Evolutionary conservation across 2,113 vertebrate species (phyloP).

Genomic region (Bubo bubo): DNA sequence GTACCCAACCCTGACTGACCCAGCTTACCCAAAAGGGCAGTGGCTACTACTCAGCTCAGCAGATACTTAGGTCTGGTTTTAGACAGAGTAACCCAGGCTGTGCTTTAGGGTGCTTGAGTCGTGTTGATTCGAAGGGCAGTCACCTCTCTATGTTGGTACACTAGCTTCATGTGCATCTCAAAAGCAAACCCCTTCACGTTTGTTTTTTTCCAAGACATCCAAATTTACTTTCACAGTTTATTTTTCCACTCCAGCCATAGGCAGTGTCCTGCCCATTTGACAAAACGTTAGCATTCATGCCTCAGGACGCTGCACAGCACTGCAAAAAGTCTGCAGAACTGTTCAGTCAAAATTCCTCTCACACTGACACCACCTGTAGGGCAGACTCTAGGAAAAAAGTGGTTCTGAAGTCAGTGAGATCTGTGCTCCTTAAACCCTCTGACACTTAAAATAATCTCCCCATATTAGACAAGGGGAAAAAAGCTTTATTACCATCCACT

Average conservation of each 20-base stretch:
- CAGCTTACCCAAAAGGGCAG: background rate
- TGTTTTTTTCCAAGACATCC: background rate
- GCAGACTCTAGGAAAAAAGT: background rate
- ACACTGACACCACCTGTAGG: background rate
- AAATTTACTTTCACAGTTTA: background rate
- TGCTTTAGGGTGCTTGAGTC: background rate
- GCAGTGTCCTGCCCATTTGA: background rate
- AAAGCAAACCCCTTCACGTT: background rate
- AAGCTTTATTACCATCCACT: background rate
- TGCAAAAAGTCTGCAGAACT: background rate
- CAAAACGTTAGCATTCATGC: background rate
- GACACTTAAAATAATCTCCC: background rate
- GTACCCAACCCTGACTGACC: background rate
- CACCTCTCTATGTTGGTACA: background rate
- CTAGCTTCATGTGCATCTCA: background rate
- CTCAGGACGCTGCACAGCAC: background rate
- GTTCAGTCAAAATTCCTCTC: background rate
- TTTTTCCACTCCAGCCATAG: background rate
- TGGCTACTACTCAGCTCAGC: background rate
- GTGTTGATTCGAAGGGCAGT: background rate
- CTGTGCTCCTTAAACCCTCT: accelerated
- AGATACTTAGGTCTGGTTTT: background rate
- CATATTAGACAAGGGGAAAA: background rate
- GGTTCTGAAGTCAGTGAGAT: background rate
- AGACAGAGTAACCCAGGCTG: background rate